Evolutionary conservation across 2,797 vertebrate species (phyloP).

Genomic region (Leptatherina wallacei): DNA sequence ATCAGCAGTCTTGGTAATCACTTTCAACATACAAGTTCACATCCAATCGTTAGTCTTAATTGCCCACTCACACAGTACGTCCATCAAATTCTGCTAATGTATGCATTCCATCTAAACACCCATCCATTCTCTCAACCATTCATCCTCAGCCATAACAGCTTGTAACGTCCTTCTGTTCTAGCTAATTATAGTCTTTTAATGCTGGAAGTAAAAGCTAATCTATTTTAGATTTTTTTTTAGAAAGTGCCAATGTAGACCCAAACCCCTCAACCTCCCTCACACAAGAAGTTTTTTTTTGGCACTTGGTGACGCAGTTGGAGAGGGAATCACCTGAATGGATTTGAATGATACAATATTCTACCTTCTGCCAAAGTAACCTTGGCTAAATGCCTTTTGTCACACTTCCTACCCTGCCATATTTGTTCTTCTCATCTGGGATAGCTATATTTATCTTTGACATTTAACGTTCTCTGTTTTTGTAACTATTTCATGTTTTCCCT

Average conservation of each 20-base stretch:
- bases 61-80: slow-evolving; percentile 37
- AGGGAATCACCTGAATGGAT: slow-evolving; percentile 68
- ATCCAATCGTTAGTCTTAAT: slow-evolving; percentile 21
- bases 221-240: slow-evolving; percentile 59
- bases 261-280: slow-evolving; percentile 24
- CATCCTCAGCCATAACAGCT: slow-evolving; percentile 55
- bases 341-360: slow-evolving; percentile 60
- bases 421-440: slow-evolving; percentile 31
- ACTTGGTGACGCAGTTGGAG: slow-evolving; percentile 43
- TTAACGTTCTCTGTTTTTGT: slow-evolving; percentile 24
- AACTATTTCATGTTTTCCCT: slow-evolving; percentile 17
- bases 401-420: slow-evolving; percentile 4
- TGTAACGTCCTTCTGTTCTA: slow-evolving; percentile 64
- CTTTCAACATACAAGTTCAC: slow-evolving; percentile 16
- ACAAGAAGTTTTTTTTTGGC: slow-evolving; percentile 55
- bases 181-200: slow-evolving; percentile 68
- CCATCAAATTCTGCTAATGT: slow-evolving; percentile 38
- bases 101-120: slow-evolving; percentile 39
- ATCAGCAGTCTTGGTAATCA: slow-evolving; percentile 18
- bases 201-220: slow-evolving; percentile 49
- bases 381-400: slow-evolving; percentile 28
- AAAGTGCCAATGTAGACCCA: slow-evolving; percentile 48
- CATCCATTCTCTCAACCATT: slow-evolving; percentile 52
- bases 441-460: slow-evolving; percentile 47
- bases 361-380: slow-evolving; percentile 37